phyloP scores from a whole-genome alignment of 2,888 invertebrate genomes.

The Drosophila stalkeri region DNA sequence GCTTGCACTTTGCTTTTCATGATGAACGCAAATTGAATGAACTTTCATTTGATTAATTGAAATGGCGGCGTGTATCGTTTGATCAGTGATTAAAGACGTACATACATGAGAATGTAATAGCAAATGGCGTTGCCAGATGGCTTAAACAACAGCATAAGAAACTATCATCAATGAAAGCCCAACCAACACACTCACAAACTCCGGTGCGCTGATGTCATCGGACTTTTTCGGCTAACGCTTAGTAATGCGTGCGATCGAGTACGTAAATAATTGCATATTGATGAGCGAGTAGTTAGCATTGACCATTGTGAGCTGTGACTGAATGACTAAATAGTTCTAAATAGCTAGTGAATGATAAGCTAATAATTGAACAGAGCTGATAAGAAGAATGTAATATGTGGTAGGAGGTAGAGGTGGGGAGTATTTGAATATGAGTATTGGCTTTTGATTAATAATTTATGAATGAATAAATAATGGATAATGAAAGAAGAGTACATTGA shows the following conservation, averaged over 20 bases:
- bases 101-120: background rate
- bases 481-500: background rate
- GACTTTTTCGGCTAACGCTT: conserved; percentile 15
- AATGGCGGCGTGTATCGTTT: conserved; percentile 28
- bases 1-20: conserved; percentile 22
- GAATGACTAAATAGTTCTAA: background rate
- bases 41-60: conserved; percentile 39
- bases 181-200: conserved; percentile 11
- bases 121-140: conserved; percentile 43
- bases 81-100: conserved; percentile 19
- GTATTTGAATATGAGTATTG: background rate
- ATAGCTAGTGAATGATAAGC: background rate
- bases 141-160: background rate
- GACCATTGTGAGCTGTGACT: background rate
- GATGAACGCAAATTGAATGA: conserved; percentile 18
- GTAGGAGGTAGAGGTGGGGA: no score
- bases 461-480: background rate
- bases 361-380: background rate
- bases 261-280: conserved; percentile 8
- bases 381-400: background rate
- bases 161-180: background rate
- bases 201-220: conserved; percentile 47
- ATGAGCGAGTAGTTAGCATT: conserved; percentile 7
- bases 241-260: conserved; percentile 3
- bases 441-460: background rate